Conservation (phyloP, 1,140 invertebrate species). For the Metopolophium dirhodum region DNA sequence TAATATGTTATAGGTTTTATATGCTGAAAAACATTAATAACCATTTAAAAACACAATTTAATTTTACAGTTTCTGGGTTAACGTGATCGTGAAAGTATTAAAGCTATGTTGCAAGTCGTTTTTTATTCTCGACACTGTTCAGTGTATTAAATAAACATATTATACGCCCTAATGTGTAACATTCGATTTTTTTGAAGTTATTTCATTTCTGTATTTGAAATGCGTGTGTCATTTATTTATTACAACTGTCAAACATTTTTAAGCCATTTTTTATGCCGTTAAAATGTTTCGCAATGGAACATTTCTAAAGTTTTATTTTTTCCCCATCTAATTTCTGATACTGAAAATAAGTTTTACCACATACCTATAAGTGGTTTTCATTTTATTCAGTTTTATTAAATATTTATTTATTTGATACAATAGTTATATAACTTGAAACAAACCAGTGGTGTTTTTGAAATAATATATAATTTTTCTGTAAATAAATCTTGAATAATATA, state of each 20-base stretch:
- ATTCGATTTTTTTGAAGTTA: not conserved
- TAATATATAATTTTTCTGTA: not conserved
- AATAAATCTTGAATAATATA: not conserved
- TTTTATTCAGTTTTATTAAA: not conserved
- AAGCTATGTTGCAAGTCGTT: not conserved
- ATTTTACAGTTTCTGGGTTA: not conserved
- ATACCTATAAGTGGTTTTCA: not conserved
- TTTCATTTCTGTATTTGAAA: not conserved
- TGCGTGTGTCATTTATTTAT: not conserved
- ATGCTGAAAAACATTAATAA: not conserved
- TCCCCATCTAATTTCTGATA: not conserved
- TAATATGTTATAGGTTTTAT: not conserved
- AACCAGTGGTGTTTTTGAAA: not conserved
- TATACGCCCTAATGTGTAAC: not conserved
- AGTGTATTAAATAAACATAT: not conserved
- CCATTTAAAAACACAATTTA: not conserved
- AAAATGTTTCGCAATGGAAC: not conserved
- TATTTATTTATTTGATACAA: not conserved
- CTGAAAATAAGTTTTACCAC: not conserved
- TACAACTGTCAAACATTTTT: conserved; percentile 22
- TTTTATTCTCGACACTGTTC: not conserved
- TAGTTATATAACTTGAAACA: not conserved
- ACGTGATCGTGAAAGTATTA: not conserved
- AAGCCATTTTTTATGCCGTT: not conserved
- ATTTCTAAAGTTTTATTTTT: not conserved